A percentile compares a stretch with the other conserved stretches of the same genome.
Evolutionary conservation across 1,140 invertebrate species (phyloP).

Genomic region (Diabrotica undecimpunctata): DNA sequence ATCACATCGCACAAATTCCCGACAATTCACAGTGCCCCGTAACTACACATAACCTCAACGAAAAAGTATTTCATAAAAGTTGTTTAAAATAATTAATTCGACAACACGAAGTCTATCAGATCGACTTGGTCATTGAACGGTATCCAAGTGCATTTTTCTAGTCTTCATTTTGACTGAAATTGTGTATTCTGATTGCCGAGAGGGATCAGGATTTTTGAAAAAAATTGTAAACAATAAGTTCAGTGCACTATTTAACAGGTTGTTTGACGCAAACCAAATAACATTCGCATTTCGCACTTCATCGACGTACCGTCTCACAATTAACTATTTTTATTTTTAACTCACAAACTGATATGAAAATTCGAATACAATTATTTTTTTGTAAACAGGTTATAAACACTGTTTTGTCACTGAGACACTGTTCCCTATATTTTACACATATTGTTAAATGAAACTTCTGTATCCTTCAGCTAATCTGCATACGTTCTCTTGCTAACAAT

Average conservation of each 20-base stretch:
- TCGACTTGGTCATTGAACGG: neutral
- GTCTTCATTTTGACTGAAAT: neutral
- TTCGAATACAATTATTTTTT: slow-evolving; percentile 4
- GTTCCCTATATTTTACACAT: neutral
- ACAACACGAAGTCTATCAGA: neutral
- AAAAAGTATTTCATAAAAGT: slow-evolving; percentile 7
- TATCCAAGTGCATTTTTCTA: neutral
- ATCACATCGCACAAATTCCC: slow-evolving; percentile 35
- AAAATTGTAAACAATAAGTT: slow-evolving; percentile 34
- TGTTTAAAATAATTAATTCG: too few relatives aligned
- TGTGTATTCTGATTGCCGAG: neutral
- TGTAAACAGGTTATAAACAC: slow-evolving; percentile 21
- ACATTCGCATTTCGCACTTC: neutral
- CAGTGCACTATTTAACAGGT: slow-evolving; percentile 40
- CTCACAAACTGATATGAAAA: slow-evolving; percentile 7
- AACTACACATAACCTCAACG: slow-evolving; percentile 20
- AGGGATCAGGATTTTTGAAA: neutral
- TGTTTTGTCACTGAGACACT: neutral
- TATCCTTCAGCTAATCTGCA: slow-evolving; percentile 4
- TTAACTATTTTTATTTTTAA: slow-evolving; percentile 15
- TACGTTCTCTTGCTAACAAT: slow-evolving; percentile 27
- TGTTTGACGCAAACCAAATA: slow-evolving; percentile 30
- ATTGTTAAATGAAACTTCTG: neutral
- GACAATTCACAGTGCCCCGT: slow-evolving; percentile 19
- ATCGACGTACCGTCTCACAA: neutral